Base-by-base conservation (phyloP, 2,797 vertebrate species). In the Orestias chungarensis region DNA sequence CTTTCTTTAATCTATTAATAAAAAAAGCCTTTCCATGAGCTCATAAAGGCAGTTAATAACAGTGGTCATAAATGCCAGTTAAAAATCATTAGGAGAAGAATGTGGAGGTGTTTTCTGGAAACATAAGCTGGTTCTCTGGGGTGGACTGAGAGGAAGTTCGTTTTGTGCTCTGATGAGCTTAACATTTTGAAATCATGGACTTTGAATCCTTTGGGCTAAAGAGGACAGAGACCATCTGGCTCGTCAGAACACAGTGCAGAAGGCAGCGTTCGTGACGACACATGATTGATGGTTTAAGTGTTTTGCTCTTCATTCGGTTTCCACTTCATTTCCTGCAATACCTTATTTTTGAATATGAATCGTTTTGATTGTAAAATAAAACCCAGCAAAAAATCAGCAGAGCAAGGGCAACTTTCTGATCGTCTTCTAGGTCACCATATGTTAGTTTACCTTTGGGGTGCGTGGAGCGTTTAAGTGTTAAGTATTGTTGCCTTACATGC, bases 391-490 rank as follows among this genome's bases (percentile, higher is more conserved):
- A n/a, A 66, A 67, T 74, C 23, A 35, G 33, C 59, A 38, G 66
- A 74, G 50, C 57, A 71, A 69, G 6, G 8, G 75, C 35, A 42
- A 29, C 38, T 47, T 71, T 73, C 33, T 71, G 35, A 14, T 25
- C 6, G 40, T 74, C n/a, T n/a, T n/a, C n/a, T n/a, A n/a, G n/a
- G n/a, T n/a, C n/a, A n/a, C n/a, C n/a, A 74, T 83, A 80, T 86
- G 82, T 86, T 74, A 79, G 29, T n/a, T 54, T 67, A 69, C 76
- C 70, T 76, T 62, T 74, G 73, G 78, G 71, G 68, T 73, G 47
- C 23, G 47, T 47, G 27, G 33, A 15, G 49, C 52, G 64, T 42
- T 68, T 64, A 76, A 72, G 71, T 64, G 18, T 70, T 81, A 46
- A 29, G 67, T 72, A 55, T 71, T 68, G 61, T 65, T 31, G 62